Base-by-base conservation (phyloP, 2,797 vertebrate genomes). In the Cyclopterus lumpus region DNA sequence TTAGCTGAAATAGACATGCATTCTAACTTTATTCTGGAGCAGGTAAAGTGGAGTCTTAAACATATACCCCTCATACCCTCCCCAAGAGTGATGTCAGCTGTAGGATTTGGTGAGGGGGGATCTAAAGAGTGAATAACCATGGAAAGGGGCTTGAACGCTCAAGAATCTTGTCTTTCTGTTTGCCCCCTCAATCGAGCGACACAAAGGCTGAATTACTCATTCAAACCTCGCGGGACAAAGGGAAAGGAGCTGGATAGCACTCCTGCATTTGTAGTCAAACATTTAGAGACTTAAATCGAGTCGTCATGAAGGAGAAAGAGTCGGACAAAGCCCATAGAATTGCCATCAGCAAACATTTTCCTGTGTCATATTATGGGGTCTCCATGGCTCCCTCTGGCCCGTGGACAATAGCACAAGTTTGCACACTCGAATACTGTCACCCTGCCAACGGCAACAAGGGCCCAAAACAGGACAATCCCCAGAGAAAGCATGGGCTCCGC, bases 141-240 rank as follows among this genome's bases (percentile, higher is more conserved):
- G 98, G 98, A 97, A 97, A 98, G 96, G 95, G 96, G 96, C 96
- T 95, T 96, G 97, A 96, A 95, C 95, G 94, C 98, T 98, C 95
- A 98, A 98, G 98, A 99, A 99, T 99, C 97, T 99, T 99, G 98
- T 99, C 98, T 99, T 98, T 99, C 98, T 99, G 96, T 99, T 99
- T 99, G 97, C 97, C 97, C 96, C 97, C 97, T 99, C 98, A 99
- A 99, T 99, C 97, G 97, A 99, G 96, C 95, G 92, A 94, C 97
- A 99, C 98, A 99, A 99, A 99, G 95, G 97, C 97, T 99, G 97
- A 99, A 99, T 99, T 98, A 98, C 97, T 98, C 97, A 98, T 99
- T 99, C 97, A 99, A 98, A 94, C 96, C 94, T 93, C 92, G 91
- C 71, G 93, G 96, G 95, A 99, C 98, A 99, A 99, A 99, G 94